phyloP scores from a whole-genome alignment of 2,113 vertebrate species.

The Cranoglanis bouderius region DNA sequence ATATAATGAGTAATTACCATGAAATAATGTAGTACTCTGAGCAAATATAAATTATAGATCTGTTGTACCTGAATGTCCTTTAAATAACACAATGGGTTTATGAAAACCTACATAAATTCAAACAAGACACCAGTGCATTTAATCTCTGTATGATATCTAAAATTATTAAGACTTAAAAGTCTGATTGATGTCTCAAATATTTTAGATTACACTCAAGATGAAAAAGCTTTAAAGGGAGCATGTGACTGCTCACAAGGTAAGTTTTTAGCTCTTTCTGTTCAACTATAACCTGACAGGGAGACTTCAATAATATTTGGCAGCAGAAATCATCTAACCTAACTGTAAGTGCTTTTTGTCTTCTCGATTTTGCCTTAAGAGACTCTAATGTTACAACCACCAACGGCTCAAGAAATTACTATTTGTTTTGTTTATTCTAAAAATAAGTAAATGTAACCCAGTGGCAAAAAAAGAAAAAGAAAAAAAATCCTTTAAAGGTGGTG shows the following conservation, averaged over 20 bases:
- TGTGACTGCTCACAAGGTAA: slow-evolving; percentile 93
- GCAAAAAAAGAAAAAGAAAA: not conserved
- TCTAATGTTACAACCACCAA: not conserved
- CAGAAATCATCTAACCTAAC: not conserved
- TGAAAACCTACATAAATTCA: not conserved
- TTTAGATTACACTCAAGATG: slow-evolving; percentile 90
- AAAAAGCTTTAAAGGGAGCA: slow-evolving; percentile 88
- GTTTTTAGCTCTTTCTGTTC: not conserved
- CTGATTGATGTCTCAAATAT: not conserved
- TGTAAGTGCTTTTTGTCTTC: not conserved
- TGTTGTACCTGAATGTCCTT: not conserved
- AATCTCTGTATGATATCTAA: not conserved
- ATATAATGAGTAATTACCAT: not conserved
- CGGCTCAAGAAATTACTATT: not conserved
- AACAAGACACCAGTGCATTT: not conserved
- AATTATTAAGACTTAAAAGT: not conserved
- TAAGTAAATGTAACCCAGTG: not conserved
- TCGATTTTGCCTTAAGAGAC: not conserved
- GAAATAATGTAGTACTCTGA: not conserved
- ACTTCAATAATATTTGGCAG: not conserved
- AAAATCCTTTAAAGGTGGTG: not conserved
- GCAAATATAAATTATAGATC: not conserved
- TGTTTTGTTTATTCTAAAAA: not conserved
- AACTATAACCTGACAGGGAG: not conserved
- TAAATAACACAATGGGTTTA: not conserved